Percentiles rank a stretch among this genome's conserved stretches.
Evolutionary conservation across 2,888 invertebrate species (phyloP).

Genomic region (Ochropleura plecta): DNA sequence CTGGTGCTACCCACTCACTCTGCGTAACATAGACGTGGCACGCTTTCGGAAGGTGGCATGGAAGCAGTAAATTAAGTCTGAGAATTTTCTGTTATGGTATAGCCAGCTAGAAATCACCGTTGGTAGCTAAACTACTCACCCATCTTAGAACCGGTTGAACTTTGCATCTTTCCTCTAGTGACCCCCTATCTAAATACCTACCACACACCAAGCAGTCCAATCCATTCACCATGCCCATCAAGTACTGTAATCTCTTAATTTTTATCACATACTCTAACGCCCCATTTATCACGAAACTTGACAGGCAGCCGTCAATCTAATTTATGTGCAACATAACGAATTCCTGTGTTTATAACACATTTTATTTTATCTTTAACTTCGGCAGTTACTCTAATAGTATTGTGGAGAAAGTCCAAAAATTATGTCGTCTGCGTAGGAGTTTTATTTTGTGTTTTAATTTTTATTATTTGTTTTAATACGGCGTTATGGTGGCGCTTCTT

Average conservation of each 20-base stretch:
- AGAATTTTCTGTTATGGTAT: too few relatives aligned
- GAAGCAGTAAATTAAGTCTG: too few relatives aligned
- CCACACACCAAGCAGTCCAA: slow-evolving; percentile 26
- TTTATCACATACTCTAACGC: slow-evolving; percentile 37
- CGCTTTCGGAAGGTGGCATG: too few relatives aligned
- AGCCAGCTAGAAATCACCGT: neutral
- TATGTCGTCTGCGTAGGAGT: slow-evolving; percentile 65
- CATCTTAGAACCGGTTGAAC: neutral
- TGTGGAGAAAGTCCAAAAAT: slow-evolving; percentile 65
- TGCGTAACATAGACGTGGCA: too few relatives aligned
- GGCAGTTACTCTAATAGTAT: slow-evolving; percentile 54
- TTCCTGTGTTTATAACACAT: slow-evolving; percentile 68
- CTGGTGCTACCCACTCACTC: too few relatives aligned
- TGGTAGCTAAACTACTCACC: neutral
- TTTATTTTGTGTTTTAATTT: slow-evolving; percentile 60
- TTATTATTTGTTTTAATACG: slow-evolving; percentile 47
- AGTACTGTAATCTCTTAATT: slow-evolving; percentile 39
- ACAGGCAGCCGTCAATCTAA: slow-evolving; percentile 64
- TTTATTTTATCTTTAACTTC: slow-evolving; percentile 64
- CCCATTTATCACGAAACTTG: slow-evolving; percentile 61
- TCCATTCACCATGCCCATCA: slow-evolving; percentile 7
- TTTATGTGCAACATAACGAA: slow-evolving; percentile 65
- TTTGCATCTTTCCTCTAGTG: neutral
- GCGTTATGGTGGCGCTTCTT: slow-evolving; percentile 54
- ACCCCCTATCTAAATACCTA: neutral